Evolutionary conservation across 2,797 vertebrate genomes (phyloP), one percentile per base, ranked within the genome.

Genomic region (Sarcoramphus papa): DNA sequence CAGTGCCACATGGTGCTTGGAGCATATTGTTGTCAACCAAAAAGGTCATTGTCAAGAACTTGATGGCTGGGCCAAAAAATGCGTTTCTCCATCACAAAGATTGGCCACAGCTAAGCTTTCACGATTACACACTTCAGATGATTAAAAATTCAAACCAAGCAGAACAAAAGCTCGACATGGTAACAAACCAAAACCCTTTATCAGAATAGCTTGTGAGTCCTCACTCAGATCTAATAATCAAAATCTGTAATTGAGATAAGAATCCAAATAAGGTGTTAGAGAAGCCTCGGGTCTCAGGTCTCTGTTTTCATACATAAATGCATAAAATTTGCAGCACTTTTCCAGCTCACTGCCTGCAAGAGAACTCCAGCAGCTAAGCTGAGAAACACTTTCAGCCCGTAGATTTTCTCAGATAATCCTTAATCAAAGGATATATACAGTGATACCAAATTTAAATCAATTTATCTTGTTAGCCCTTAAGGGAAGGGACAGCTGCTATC

Each of bases 321-420:
- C 90, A 93, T 90, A 91, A 84, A 21, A 64, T 57, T 83, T 94
- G 31, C 75, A 84, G 70, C 14, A 28, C 35, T 96, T 90, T 96
- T 75, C 56, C 35, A 43, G 62, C 62, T 92, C 33, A 7, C 33
- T 95, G 85, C 48, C 62, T 89, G 48, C 69, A 88, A 77, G 50
- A 90, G 43, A 78, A 65, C 64, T 90, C 88, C 21, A 47, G 82
- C 88, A 91, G 50, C 90, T 86, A 88, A 95, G 41, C 30, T 63
- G 57, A 92, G 75, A 54, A 95, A 74, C 14, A 33, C 31, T 83
- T 89, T 54, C 54, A 89, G 72, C 47, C 51, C 57, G 57, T 78
- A 90, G 47, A 81, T 95, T 93, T 94, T 72, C 64, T 93, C 72
- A 92, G 64, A 74, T 94, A 92, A 94, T 83, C 68, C 74, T 91